Evolutionary conservation across 2,113 vertebrate species (phyloP).

Genomic region (Aviceda subcristata): DNA sequence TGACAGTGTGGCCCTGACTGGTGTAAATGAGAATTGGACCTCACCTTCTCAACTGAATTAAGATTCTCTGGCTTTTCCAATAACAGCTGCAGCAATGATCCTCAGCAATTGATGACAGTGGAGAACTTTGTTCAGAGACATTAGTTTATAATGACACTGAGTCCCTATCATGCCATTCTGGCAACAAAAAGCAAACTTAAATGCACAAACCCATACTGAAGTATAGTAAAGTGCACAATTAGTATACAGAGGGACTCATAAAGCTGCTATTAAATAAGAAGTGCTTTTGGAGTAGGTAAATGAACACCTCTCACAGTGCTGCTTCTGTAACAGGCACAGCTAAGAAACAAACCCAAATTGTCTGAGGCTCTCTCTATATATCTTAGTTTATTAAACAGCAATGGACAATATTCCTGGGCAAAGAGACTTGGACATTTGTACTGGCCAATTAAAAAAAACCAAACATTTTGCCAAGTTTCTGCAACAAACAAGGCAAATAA

Average conservation of each 20-base stretch:
- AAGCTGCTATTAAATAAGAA: background rate
- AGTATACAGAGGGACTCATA: background rate
- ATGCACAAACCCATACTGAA: background rate
- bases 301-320: background rate
- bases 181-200: background rate
- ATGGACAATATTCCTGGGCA: background rate
- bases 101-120: background rate
- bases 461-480: background rate
- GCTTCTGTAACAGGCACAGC: background rate
- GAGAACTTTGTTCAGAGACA: background rate
- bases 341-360: background rate
- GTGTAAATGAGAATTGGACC: background rate
- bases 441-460: background rate
- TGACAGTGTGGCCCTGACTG: background rate
- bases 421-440: background rate
- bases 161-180: accelerated
- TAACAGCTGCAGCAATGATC: background rate
- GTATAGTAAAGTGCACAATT: background rate
- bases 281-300: background rate
- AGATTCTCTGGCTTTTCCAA: background rate
- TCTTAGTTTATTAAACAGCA: background rate
- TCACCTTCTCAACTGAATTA: background rate
- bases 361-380: background rate
- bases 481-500: background rate
- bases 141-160: background rate